Evolutionary conservation across 2,113 vertebrate genomes (phyloP), one percentile per base, ranked within the genome.

Genomic region (Rhabdomys dilectus): DNA sequence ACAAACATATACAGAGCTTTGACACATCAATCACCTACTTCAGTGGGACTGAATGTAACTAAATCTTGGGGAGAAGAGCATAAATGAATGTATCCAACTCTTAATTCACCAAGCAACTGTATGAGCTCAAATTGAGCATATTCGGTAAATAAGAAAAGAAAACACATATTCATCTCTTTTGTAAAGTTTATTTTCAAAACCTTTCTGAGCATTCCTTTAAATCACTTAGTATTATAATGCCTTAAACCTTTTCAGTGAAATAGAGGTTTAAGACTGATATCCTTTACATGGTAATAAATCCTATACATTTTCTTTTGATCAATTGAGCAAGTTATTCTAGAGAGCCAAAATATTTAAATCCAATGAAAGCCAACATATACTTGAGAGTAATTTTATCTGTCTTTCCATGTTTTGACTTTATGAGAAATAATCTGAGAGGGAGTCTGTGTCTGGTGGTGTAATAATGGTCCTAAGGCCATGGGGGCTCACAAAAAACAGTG

Each of bases 341-440:
- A 48, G 78, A 93, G 45, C 66, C 48, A 89, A 96, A 88, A 87
- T 77, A 90, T 68, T 97, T 91, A 92, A 92, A 82, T 88, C n/a
- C 81, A 94, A 22, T 87, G 66, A 96, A 94, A 76, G 88, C 4
- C 91, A 96, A 88, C 9, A 78, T 45, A 70, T 31, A 88, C 36
- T 73, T 70, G 31, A 72, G 78, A 91, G 91, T 70, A 80, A 80
- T 48, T 88, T 95, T 68, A 29, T 68, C 68, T 94, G 70, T 81
- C 16, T n/a, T 94, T 42, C 7, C 0, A 56, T 45, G 56, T 88
- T 94, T 51, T 81, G 16, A 93, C 88, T 51, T 78, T 92, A 66
- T 75, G 62, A 95, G 66, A 84, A 93, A 73, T 68, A 53, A 66
- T 7, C 17, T 91, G 82, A 75, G 56, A 80, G 77, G 53, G 70